Evolutionary conservation across 2,113 vertebrate species (phyloP), one percentile per base, ranked within the genome.

Genomic region (Catharus minimus): DNA sequence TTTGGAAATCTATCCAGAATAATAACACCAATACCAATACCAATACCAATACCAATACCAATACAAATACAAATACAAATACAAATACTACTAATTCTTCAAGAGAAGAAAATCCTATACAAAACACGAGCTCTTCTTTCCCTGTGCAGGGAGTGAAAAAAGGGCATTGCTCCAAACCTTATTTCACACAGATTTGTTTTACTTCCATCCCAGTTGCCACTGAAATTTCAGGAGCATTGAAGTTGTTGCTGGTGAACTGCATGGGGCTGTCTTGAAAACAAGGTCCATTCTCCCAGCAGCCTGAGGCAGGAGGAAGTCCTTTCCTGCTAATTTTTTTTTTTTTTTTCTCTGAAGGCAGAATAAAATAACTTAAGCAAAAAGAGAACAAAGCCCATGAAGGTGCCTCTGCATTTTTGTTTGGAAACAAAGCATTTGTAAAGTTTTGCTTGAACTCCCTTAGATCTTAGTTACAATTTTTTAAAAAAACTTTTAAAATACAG

Each of bases 171-270:
- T 91, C 79, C 53, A 83, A 82, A 65, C 66, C 11, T 12, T 44
- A 62, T 69, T 67, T 66, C 57, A 38, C 27, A 53, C 30, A 27
- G 64, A 15, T 68, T 93, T 74, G 62, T 65, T 64, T 81, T 56
- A 13, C 33, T 69, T 36, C 55, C n/a, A 22, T 44, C 24, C 61
- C 4, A 8, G n/a, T n/a, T n/a, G n/a, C 66, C 81, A 90, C 68
- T 90, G 92, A 80, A 79, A 92, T 90, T 85, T 83, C 52, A 81
- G 64, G 62, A 94, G 46, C 74, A 74, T 86, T 93, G 91, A 94
- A 95, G 88, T 53, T 75, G 74, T 83, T 86, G 56, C 43, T 69
- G 58, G 27, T 47, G 77, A 91, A 21, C 92, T 86, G 89, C 82
- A 92, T 83, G 93, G 55, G 73, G 85, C 58, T 21, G 13, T 39